These are phyloP conservation scores for Glareola pratincola DNA, from an alignment of 2,113 vertebrate species.

Conservation along the genomic window DNA sequence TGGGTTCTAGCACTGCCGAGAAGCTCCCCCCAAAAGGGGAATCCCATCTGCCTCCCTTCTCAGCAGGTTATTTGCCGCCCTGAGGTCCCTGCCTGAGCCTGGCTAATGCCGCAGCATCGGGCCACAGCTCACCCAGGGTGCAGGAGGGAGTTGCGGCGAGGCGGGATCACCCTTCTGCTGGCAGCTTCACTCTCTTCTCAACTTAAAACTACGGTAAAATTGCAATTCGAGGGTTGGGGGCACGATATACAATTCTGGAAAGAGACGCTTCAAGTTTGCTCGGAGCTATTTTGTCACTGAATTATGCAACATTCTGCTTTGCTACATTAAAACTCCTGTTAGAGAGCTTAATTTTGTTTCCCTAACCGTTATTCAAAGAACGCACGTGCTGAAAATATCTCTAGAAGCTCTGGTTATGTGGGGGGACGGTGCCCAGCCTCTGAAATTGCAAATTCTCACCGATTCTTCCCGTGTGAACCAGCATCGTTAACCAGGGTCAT, in stretches of 20 bases:
- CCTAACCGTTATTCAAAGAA: neutral
- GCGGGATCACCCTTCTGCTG: neutral
- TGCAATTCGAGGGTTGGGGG: neutral
- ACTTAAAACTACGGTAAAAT: neutral
- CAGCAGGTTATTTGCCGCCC: neutral
- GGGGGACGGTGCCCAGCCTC: neutral
- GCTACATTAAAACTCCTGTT: neutral
- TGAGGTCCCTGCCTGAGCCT: neutral
- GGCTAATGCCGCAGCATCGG: neutral
- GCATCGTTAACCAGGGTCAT: neutral
- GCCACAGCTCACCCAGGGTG: accelerated
- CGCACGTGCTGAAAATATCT: neutral
- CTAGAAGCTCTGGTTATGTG: neutral
- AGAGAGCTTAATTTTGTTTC: neutral
- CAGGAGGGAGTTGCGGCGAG: accelerated
- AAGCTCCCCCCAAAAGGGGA: neutral
- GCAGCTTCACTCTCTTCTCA: neutral
- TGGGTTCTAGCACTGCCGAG: neutral
- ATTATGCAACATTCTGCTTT: neutral
- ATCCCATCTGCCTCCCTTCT: neutral
- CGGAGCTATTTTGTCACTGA: neutral
- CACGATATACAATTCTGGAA: neutral
- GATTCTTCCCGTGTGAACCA: neutral
- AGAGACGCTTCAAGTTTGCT: neutral
- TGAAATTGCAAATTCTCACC: neutral